phyloP scores from a whole-genome alignment of 35 echinoderm and acorn worm genomes.

The Holothuria glaberrima region DNA sequence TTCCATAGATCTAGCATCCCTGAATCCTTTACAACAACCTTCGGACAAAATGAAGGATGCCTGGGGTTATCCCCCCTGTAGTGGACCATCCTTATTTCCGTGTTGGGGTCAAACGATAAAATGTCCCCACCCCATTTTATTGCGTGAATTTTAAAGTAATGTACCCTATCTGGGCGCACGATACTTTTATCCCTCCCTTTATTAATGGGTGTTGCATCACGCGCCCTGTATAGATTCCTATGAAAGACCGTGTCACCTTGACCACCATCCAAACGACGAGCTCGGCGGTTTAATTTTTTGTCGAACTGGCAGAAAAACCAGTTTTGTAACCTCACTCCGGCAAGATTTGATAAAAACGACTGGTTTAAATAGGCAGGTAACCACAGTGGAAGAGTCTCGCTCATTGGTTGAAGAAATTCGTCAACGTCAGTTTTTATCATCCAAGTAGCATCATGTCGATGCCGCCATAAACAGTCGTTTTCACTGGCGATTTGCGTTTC shows the following conservation, averaged over 20 bases:
- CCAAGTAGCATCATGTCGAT: constrained; percentile 64
- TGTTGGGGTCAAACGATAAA: constrained; percentile 61
- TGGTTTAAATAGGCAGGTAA: constrained; percentile 51
- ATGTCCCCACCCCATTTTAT: constrained; percentile 80
- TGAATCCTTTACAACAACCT: constrained; percentile 64
- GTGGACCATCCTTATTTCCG: constrained; percentile 86
- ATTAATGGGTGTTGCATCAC: constrained; percentile 64
- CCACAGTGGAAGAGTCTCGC: constrained; percentile 8
- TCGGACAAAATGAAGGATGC: constrained; percentile 66
- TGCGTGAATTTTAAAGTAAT: constrained; percentile 94
- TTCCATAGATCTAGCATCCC: constrained; percentile 77
- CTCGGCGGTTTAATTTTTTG: constrained; percentile 20
- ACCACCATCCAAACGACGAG: background rate
- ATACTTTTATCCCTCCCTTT: constrained; percentile 89
- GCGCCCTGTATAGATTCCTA: constrained; percentile 66
- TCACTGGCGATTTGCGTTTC: constrained; percentile 85
- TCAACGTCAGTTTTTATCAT: constrained; percentile 92
- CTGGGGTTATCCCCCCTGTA: constrained; percentile 87
- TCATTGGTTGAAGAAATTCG: constrained; percentile 85
- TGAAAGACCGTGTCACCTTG: constrained; percentile 58
- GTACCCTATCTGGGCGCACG: constrained; percentile 68
- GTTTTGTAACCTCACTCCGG: constrained; percentile 70
- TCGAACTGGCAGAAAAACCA: constrained; percentile 68
- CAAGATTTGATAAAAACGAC: constrained; percentile 18
- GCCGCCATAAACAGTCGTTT: constrained; percentile 82